Percentiles rank a stretch among this genome's conserved stretches.
phyloP scores from a whole-genome alignment of 2,797 vertebrate genomes.

The Falco peregrinus region DNA sequence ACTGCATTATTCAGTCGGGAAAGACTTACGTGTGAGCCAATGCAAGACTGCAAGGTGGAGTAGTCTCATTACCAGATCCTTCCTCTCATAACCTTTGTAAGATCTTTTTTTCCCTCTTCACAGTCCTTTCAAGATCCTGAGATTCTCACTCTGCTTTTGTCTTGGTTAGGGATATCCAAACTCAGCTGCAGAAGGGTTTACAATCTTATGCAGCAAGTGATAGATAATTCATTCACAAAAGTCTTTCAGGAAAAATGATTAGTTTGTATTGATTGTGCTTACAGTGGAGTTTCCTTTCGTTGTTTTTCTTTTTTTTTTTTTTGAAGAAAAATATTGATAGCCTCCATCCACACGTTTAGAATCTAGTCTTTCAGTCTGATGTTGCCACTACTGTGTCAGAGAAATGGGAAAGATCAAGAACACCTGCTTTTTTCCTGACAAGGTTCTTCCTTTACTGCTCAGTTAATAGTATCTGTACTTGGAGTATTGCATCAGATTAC shows the following conservation, averaged over 20 bases:
- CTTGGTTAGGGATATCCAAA: neutral
- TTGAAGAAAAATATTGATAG: neutral
- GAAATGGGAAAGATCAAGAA: neutral
- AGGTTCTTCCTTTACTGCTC: neutral
- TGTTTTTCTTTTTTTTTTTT: neutral
- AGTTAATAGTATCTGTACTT: neutral
- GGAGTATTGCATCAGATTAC: neutral
- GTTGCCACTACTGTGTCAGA: neutral
- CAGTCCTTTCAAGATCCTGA: neutral
- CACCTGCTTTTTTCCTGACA: neutral
- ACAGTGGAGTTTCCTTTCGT: neutral
- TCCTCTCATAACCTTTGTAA: neutral
- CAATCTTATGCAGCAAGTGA: neutral
- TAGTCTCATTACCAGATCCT: neutral
- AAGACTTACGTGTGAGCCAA: neutral
- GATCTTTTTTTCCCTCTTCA: fast-evolving
- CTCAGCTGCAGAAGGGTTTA: neutral
- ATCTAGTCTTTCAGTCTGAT: neutral
- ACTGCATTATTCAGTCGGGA: neutral
- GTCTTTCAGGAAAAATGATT: neutral
- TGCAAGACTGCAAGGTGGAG: neutral
- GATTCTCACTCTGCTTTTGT: neutral
- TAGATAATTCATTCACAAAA: neutral
- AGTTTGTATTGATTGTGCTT: neutral
- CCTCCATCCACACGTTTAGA: neutral